Percentiles rank a stretch among this genome's conserved stretches.
phyloP scores from a whole-genome alignment of 2,113 vertebrate species.

The Rhizomys pruinosus region DNA sequence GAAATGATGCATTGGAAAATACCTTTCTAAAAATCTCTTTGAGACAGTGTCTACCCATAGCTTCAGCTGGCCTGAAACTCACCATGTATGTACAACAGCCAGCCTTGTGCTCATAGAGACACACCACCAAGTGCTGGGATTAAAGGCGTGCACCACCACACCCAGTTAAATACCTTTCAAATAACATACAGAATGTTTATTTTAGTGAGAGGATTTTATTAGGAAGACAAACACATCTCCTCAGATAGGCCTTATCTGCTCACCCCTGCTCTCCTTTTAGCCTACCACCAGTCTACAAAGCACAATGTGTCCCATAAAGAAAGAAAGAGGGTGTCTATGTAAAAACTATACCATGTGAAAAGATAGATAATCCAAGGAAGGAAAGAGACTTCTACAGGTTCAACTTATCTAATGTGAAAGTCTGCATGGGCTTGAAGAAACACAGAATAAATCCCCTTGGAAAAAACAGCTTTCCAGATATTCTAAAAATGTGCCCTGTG shows the following conservation, averaged over 20 bases:
- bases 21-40: neutral
- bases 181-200: neutral
- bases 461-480: slow-evolving; percentile 79
- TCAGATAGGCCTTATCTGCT: neutral
- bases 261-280: neutral
- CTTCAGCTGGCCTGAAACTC: too few species aligned
- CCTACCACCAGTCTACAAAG: neutral
- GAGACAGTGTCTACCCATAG: too few species aligned
- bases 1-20: neutral
- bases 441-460: slow-evolving; percentile 79
- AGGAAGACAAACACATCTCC: neutral
- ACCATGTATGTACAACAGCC: too few species aligned
- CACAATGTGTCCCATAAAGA: neutral
- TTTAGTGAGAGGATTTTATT: neutral
- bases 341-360: slow-evolving; percentile 24
- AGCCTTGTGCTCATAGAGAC: too few species aligned
- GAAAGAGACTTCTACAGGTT: neutral
- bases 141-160: too few species aligned
- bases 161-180: neutral
- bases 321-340: neutral
- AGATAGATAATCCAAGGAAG: slow-evolving; percentile 29
- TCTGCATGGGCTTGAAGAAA: slow-evolving; percentile 74
- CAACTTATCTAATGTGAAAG: slow-evolving; percentile 49
- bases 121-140: too few species aligned
- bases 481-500: slow-evolving; percentile 83